Evolutionary conservation across 2,113 vertebrate species (phyloP).

Genomic region (Actinemys pallida): DNA sequence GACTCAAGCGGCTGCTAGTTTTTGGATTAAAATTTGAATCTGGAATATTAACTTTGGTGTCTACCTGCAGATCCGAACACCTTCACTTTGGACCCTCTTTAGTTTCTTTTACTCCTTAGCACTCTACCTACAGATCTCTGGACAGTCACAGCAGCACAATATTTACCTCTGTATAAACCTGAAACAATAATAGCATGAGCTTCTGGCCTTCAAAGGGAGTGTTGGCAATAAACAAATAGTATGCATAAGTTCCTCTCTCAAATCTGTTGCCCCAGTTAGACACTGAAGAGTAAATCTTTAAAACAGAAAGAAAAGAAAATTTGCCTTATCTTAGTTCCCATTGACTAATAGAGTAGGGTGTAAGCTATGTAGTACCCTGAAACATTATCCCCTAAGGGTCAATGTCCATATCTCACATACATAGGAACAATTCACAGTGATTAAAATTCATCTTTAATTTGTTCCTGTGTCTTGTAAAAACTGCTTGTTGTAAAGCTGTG

Average conservation of each 20-base stretch:
- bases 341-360: neutral
- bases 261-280: neutral
- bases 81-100: neutral
- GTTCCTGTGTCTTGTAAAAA: neutral
- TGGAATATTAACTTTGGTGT: neutral
- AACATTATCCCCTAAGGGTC: neutral
- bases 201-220: neutral
- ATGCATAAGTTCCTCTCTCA: neutral
- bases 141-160: neutral
- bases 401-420: neutral
- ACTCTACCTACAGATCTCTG: neutral
- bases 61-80: neutral
- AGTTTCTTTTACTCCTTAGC: neutral
- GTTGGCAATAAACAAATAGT: neutral
- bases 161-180: neutral
- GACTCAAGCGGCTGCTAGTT: neutral
- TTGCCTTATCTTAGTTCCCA: neutral
- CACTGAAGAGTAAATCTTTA: neutral
- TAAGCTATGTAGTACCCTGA: neutral
- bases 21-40: slow-evolving; percentile 16
- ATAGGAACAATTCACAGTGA: neutral
- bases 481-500: rapidly evolving
- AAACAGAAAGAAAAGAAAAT: neutral
- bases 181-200: neutral
- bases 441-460: neutral